Percentiles rank a stretch among this genome's conserved stretches.
phyloP scores from a whole-genome alignment of 2,797 vertebrate genomes.

The Otolemur crassicaudatus region DNA sequence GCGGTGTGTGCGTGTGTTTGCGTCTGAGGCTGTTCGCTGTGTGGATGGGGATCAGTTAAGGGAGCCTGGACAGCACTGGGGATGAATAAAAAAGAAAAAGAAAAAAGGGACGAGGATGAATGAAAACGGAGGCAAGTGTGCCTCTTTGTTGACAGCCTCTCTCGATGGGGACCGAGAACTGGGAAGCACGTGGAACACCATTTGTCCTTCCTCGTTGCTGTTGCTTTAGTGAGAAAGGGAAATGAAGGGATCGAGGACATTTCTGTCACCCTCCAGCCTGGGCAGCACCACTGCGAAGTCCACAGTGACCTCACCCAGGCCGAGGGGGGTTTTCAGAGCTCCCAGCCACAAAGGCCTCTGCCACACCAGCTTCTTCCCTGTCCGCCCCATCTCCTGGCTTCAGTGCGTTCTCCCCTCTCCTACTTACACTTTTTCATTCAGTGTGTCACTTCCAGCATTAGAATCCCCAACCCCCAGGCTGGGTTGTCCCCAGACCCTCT shows the following conservation, averaged over 20 bases:
- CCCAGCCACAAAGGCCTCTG: not conserved
- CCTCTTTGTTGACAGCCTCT: not conserved
- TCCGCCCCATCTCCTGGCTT: not conserved
- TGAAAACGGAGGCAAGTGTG: constrained; percentile 17
- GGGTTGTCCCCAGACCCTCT: not conserved
- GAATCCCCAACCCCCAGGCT: not conserved
- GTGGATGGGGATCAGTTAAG: constrained; percentile 38
- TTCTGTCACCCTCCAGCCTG: not conserved
- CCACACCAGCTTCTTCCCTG: not conserved
- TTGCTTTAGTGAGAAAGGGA: constrained; percentile 28
- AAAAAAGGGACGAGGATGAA: not conserved
- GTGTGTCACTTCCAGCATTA: not conserved
- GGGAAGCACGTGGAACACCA: rapidly evolving
- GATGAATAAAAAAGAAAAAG: constrained; percentile 37
- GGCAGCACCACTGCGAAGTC: not conserved
- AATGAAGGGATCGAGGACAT: not conserved
- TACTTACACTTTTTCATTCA: not conserved
- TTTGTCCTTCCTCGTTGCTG: not conserved
- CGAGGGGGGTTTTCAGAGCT: not conserved
- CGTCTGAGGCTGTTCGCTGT: not conserved
- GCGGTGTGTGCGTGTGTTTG: not conserved
- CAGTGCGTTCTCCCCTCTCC: not conserved
- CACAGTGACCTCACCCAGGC: rapidly evolving
- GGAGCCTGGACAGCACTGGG: constrained; percentile 24
- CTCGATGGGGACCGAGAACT: rapidly evolving